A percentile compares a stretch with the other conserved stretches of the same genome.
Conservation (phyloP, 2,888 invertebrate species). For the Sepioteuthis lessoniana region DNA sequence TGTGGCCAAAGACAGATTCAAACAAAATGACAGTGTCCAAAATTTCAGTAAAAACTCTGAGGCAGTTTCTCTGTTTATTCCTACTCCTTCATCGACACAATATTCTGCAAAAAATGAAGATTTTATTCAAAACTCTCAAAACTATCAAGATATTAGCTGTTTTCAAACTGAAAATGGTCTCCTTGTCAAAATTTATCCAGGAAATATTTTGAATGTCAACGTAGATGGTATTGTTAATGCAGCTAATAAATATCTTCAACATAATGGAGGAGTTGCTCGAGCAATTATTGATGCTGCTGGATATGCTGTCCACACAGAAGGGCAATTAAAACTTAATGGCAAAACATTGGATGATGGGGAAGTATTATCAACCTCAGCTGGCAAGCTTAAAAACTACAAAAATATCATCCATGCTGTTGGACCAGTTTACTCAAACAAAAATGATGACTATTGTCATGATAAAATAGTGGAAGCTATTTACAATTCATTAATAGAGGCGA, state of each 20-base stretch:
- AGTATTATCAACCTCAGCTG: conserved; percentile 39
- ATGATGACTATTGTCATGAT: too few species aligned
- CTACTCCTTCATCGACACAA: not conserved
- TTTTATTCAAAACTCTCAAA: too few species aligned
- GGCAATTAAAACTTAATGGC: not conserved
- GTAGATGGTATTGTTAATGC: conserved; percentile 41
- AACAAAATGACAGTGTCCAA: not conserved
- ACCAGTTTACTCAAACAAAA: not conserved
- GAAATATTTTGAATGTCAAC: not conserved
- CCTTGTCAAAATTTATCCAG: not conserved
- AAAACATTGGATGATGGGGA: not conserved
- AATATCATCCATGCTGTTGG: conserved; percentile 39
- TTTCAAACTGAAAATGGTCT: not conserved
- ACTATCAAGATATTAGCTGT: not conserved
- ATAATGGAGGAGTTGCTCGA: not conserved
- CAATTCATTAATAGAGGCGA: too few species aligned
- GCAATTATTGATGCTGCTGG: conserved; percentile 34
- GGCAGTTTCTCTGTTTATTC: accelerated
- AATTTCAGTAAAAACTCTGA: not conserved
- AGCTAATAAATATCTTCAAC: not conserved
- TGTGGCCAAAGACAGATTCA: not conserved
- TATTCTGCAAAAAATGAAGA: not conserved
- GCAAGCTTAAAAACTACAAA: not conserved
- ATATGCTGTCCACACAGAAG: not conserved
- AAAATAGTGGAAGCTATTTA: too few species aligned